Evolutionary conservation across 2,797 vertebrate species (phyloP).

Genomic region (Falco columbarius): DNA sequence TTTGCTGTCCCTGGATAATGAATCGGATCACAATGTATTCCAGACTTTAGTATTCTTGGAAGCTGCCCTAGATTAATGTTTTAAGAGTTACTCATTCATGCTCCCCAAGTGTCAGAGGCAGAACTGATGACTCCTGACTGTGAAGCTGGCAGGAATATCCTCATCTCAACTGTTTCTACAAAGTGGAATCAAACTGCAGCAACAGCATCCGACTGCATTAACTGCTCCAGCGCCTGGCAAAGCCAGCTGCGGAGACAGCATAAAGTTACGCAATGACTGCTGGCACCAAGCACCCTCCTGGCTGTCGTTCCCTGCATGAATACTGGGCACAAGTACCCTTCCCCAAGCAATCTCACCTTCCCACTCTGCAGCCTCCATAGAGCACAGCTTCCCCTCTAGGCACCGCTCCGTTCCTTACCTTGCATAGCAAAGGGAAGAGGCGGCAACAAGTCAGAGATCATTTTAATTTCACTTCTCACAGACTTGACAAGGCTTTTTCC

Average conservation of each 20-base stretch:
- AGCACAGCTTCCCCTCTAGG: background rate
- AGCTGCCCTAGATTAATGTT: background rate
- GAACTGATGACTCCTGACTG: slow-evolving; percentile 1
- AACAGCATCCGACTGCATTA: background rate
- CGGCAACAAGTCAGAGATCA: background rate
- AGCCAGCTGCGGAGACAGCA: background rate
- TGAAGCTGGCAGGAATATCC: background rate
- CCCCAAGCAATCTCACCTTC: background rate
- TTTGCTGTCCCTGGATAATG: background rate
- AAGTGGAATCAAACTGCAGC: background rate
- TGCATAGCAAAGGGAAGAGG: background rate
- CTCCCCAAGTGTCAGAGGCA: slow-evolving; percentile 3
- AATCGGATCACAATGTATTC: background rate
- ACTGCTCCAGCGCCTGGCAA: background rate
- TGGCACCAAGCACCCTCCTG: background rate
- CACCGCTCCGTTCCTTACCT: background rate
- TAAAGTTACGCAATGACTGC: background rate
- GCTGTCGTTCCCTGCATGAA: background rate
- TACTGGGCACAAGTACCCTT: background rate
- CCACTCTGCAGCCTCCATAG: background rate
- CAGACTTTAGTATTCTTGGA: background rate
- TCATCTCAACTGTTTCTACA: background rate
- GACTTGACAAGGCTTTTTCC: background rate
- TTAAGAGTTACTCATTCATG: slow-evolving; percentile 25
- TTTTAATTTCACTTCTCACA: background rate